Conservation (phyloP, 2,113 vertebrate genomes). For the Parotia lawesii region DNA sequence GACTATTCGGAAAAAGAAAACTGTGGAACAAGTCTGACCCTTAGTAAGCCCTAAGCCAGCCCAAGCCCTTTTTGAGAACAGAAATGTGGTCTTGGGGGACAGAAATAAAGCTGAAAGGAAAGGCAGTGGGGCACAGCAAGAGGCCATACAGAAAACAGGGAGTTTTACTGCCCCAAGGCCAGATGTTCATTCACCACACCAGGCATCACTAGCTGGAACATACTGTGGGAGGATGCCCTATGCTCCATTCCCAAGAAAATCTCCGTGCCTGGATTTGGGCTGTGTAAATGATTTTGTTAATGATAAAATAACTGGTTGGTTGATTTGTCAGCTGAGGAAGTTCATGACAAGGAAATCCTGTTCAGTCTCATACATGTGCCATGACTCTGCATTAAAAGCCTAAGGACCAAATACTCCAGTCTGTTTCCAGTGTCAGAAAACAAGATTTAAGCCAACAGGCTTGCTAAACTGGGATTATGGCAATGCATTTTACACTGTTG, state of each 20-base stretch:
- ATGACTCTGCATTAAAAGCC: not conserved
- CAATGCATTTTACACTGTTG: not conserved
- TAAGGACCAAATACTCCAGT: not conserved
- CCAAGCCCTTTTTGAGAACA: not conserved
- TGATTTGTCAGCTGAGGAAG: not conserved
- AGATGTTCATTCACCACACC: not conserved
- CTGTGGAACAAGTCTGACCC: not conserved
- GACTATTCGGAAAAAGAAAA: not conserved
- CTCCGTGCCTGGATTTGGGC: not conserved
- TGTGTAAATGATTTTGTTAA: not conserved
- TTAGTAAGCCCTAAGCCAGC: not conserved
- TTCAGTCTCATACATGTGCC: not conserved
- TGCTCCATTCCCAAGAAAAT: not conserved
- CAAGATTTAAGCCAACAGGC: not conserved
- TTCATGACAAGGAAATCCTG: not conserved
- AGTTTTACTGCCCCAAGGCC: not conserved
- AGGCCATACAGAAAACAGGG: not conserved
- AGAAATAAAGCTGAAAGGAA: not conserved
- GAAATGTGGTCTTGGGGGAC: not conserved
- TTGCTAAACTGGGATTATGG: not conserved
- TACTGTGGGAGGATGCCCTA: not conserved
- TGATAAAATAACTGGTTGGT: not conserved
- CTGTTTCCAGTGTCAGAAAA: not conserved
- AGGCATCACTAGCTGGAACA: not conserved
- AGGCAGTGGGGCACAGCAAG: not conserved